Conservation (phyloP, 2,888 invertebrate genomes). For the Deilephila porcellus region DNA sequence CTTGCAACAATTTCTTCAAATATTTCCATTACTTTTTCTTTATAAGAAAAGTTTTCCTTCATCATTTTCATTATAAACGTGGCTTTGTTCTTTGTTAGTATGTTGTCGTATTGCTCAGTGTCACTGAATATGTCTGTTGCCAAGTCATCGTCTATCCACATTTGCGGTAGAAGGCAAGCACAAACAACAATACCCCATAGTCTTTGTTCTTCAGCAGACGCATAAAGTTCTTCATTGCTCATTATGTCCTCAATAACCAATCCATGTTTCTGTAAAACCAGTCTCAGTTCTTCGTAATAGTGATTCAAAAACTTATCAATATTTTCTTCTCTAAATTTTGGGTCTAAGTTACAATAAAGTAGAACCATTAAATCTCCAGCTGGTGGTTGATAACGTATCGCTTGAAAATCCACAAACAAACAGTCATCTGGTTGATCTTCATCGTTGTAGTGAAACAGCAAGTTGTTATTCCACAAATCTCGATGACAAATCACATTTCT, state of each 20-base stretch:
- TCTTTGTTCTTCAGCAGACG: conserved; percentile 77
- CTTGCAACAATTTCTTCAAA: conserved; percentile 83
- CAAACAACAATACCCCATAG: conserved; percentile 83
- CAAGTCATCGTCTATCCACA: conserved; percentile 81
- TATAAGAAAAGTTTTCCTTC: conserved; percentile 75
- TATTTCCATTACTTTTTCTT: conserved; percentile 78
- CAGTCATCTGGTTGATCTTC: conserved; percentile 80
- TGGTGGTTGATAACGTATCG: conserved; percentile 87
- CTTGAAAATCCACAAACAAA: conserved; percentile 88
- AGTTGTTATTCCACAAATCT: conserved; percentile 87
- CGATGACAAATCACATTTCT: conserved; percentile 85
- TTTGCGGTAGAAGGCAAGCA: conserved; percentile 80
- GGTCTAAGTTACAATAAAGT: conserved; percentile 82
- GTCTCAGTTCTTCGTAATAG: conserved; percentile 82
- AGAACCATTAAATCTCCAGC: conserved; percentile 86
- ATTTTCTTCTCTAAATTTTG: conserved; percentile 77
- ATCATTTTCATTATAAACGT: conserved; percentile 84
- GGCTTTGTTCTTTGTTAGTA: conserved; percentile 80
- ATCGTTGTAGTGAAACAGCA: conserved; percentile 80
- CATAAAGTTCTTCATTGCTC: conserved; percentile 69
- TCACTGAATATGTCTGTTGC: conserved; percentile 75
- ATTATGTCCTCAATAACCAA: conserved; percentile 72
- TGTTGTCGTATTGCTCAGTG: conserved; percentile 81
- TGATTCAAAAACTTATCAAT: conserved; percentile 77
- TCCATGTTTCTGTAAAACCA: conserved; percentile 65